Evolutionary conservation across 1,140 invertebrate species (phyloP).

Genomic region (Condylostylus longicornis): DNA sequence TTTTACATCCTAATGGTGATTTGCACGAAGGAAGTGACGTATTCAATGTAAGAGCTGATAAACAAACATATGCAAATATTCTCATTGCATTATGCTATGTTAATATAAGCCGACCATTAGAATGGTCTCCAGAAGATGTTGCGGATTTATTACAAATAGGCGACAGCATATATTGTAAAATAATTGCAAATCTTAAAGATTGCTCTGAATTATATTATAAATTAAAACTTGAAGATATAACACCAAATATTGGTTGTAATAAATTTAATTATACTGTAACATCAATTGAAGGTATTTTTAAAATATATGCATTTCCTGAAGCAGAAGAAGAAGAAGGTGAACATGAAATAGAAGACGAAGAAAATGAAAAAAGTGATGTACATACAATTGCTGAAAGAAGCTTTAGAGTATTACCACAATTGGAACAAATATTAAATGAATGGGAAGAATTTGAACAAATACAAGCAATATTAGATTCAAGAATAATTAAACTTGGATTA

Average conservation of each 20-base stretch:
- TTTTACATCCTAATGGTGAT: neutral
- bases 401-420: neutral
- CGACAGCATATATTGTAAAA: neutral
- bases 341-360: neutral
- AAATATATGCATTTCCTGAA: neutral
- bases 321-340: neutral
- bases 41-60: neutral
- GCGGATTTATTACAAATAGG: neutral
- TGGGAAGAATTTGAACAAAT: neutral
- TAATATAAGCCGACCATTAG: neutral
- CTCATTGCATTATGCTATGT: neutral
- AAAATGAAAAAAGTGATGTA: neutral
- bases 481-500: slow-evolving; percentile 15
- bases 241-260: neutral
- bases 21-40: neutral
- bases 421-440: neutral
- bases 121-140: neutral
- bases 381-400: neutral
- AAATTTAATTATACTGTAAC: neutral
- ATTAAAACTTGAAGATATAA: neutral
- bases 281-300: neutral
- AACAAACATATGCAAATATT: neutral
- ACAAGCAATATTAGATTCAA: slow-evolving; percentile 7
- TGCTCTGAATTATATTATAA: neutral
- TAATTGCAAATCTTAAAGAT: neutral